Percentiles rank a stretch among this genome's conserved stretches.
These are phyloP conservation scores for Triops cancriformis DNA, from an alignment of 1,140 invertebrate species.

Conservation along the genomic window DNA sequence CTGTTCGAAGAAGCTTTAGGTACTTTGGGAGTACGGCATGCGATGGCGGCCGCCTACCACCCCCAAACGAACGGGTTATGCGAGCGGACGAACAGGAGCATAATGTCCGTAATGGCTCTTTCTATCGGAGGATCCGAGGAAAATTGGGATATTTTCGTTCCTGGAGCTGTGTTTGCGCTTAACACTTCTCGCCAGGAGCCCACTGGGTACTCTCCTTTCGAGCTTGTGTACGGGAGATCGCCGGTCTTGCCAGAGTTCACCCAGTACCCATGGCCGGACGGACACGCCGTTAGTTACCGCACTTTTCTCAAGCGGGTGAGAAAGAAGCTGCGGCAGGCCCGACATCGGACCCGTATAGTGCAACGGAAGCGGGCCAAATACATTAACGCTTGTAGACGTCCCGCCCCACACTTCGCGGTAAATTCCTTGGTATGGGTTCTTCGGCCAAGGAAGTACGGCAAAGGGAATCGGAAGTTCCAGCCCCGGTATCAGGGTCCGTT, in stretches of 20 bases:
- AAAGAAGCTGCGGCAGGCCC: no score
- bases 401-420: neutral
- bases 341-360: no score
- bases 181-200: no score
- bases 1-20: neutral
- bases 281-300: neutral
- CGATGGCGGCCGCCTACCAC: neutral
- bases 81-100: neutral
- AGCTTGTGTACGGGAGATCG: neutral
- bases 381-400: no score
- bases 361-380: no score
- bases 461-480: neutral
- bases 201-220: neutral
- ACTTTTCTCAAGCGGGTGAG: neutral
- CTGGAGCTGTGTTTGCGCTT: no score
- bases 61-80: constrained; percentile 4
- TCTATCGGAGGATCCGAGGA: no score
- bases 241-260: neutral
- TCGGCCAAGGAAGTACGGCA: neutral
- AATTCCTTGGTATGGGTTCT: constrained; percentile 14
- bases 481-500: constrained; percentile 15
- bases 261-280: neutral
- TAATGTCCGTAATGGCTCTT: neutral
- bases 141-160: no score
- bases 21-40: neutral